A percentile compares a stretch with the other conserved stretches of the same genome.
These are phyloP conservation scores for Bilobella aurantiaca DNA, from an alignment of 1,140 invertebrate species.

Conservation along the genomic window DNA sequence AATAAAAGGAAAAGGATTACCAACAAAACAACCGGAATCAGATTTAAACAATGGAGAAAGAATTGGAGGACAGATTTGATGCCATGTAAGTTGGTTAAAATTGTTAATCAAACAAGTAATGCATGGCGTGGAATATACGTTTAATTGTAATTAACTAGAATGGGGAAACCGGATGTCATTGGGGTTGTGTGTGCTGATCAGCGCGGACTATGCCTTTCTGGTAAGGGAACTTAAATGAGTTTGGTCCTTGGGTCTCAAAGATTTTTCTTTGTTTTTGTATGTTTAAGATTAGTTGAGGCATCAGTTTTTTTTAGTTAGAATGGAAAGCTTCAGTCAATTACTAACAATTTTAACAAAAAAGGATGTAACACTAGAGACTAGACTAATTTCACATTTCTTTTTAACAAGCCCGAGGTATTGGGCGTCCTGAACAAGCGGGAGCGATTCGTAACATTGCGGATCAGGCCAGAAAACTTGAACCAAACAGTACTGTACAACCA, in stretches of 20 bases:
- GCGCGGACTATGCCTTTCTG: constrained; percentile 23
- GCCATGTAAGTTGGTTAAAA: constrained; percentile 24
- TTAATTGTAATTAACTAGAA: constrained; percentile 14
- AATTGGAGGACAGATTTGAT: constrained; percentile 17
- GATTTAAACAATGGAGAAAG: constrained; percentile 24
- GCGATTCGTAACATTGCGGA: constrained; percentile 28
- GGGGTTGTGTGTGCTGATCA: constrained; percentile 27
- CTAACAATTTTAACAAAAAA: not conserved
- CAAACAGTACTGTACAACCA: constrained; percentile 25
- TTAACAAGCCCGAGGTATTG: constrained; percentile 22
- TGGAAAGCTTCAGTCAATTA: not conserved
- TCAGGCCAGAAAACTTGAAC: constrained; percentile 31
- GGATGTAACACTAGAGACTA: not conserved
- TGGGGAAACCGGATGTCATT: constrained; percentile 26
- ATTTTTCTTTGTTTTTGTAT: not conserved
- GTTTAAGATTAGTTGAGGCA: not conserved
- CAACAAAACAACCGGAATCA: too few relatives aligned
- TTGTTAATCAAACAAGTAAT: too few relatives aligned
- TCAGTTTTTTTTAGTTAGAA: not conserved
- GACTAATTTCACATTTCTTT: not conserved
- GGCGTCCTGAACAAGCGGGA: constrained; percentile 22
- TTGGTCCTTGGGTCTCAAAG: not conserved
- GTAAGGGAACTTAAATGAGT: constrained; percentile 12
- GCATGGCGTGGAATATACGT: not conserved
- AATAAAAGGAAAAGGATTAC: too few relatives aligned